These are phyloP conservation scores for Lamellibrachia satsuma DNA, from an alignment of 2,888 invertebrate genomes.

Conservation along the genomic window DNA sequence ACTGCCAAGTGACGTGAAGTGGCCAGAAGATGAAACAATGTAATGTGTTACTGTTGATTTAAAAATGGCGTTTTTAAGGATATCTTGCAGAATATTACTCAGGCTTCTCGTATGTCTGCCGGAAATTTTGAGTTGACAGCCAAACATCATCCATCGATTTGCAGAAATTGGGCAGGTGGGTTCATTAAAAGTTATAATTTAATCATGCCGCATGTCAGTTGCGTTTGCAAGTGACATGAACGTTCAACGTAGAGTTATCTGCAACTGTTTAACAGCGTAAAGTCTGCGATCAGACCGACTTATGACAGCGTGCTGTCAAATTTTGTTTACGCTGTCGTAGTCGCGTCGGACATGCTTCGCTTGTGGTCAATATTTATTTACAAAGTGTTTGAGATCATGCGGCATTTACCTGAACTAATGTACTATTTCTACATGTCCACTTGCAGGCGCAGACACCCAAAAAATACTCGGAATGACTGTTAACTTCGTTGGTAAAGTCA, in stretches of 20 bases:
- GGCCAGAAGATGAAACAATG: constrained; percentile 6
- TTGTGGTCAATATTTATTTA: background rate
- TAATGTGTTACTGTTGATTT: constrained; percentile 5
- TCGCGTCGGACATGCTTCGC: constrained; percentile 7
- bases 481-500: background rate
- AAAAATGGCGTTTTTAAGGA: constrained; percentile 13
- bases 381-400: background rate
- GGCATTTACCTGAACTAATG: background rate
- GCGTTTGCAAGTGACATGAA: constrained; percentile 1
- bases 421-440: background rate
- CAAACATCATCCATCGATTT: constrained; percentile 17
- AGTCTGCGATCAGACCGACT: background rate
- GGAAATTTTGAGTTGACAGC: constrained; percentile 17
- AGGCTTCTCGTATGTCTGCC: background rate
- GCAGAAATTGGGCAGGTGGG: constrained; percentile 5
- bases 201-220: constrained; percentile 1
- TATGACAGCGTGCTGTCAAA: constrained; percentile 5
- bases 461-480: background rate
- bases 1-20: background rate
- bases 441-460: background rate
- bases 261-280: background rate
- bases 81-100: constrained; percentile 17
- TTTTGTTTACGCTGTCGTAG: constrained; percentile 7
- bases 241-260: background rate
- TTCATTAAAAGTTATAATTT: constrained; percentile 17